These are phyloP conservation scores for Macrotis lagotis DNA, from an alignment of 2,113 vertebrate species.

Conservation along the genomic window DNA sequence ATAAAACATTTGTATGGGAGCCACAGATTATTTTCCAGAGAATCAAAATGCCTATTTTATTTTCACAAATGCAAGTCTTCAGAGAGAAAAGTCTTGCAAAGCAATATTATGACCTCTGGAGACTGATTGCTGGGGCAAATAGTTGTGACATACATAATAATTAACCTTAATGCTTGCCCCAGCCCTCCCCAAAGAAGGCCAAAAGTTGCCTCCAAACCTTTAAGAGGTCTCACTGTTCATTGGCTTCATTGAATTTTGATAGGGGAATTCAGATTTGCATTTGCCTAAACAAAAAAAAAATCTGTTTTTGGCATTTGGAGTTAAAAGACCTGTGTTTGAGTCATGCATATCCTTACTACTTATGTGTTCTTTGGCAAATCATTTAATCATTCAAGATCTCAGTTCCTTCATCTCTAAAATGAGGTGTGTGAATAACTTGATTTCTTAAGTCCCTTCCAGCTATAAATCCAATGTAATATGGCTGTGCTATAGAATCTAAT, in stretches of 20 bases:
- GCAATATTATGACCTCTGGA: slow-evolving; percentile 61
- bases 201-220: slow-evolving; percentile 70
- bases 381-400: not conserved
- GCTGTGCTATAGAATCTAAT: not conserved
- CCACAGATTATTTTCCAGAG: slow-evolving; percentile 17
- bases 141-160: slow-evolving; percentile 59
- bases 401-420: not conserved
- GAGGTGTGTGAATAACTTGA: not conserved
- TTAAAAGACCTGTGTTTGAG: not conserved
- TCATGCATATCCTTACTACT: not conserved
- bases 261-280: not conserved
- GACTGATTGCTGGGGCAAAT: slow-evolving; percentile 60
- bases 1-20: slow-evolving; percentile 36
- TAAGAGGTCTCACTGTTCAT: slow-evolving; percentile 68
- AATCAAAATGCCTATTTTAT: not conserved
- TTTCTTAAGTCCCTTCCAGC: not conserved
- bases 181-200: slow-evolving; percentile 17
- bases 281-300: not conserved
- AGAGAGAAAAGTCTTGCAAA: slow-evolving; percentile 53
- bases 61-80: slow-evolving; percentile 68
- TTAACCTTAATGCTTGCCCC: slow-evolving; percentile 49
- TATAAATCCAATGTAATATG: not conserved
- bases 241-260: slow-evolving; percentile 52
- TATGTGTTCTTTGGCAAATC: not conserved
- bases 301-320: not conserved